Evolutionary conservation across 2,888 invertebrate genomes (phyloP).

Genomic region (Mimumesa dahlbomi): DNA sequence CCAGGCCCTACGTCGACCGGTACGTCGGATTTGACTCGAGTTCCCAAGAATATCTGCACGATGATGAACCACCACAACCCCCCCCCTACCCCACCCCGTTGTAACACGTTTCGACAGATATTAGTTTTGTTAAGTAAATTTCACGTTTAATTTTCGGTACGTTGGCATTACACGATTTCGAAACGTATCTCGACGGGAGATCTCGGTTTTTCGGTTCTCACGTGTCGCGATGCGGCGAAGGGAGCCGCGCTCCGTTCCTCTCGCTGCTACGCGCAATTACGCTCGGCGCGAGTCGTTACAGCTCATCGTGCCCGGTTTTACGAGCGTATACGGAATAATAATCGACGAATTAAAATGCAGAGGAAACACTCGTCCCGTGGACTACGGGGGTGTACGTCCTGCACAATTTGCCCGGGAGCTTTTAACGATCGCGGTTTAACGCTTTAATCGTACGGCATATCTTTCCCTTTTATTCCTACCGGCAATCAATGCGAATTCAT

Average conservation of each 20-base stretch:
- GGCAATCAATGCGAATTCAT: not conserved
- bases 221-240: constrained; percentile 32
- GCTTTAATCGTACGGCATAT: constrained; percentile 18
- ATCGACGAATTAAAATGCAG: constrained; percentile 52
- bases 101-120: too few species aligned
- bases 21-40: not conserved
- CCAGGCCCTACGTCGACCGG: not conserved
- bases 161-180: too few species aligned
- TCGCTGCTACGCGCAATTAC: constrained; percentile 59
- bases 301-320: constrained; percentile 60
- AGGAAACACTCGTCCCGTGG: constrained; percentile 4
- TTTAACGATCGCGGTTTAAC: constrained; percentile 27
- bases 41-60: constrained; percentile 11
- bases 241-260: not conserved
- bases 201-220: constrained; percentile 49
- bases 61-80: not conserved
- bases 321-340: constrained; percentile 59
- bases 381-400: constrained; percentile 9
- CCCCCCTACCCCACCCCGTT: too few species aligned
- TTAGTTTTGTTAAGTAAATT: not conserved
- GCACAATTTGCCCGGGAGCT: constrained; percentile 5
- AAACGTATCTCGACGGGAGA: too few species aligned
- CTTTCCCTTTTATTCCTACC: not conserved
- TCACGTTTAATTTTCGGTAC: too few species aligned
- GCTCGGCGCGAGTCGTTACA: constrained; percentile 61